Conservation (phyloP, 2,888 invertebrate species). For the Graphium colonna region DNA sequence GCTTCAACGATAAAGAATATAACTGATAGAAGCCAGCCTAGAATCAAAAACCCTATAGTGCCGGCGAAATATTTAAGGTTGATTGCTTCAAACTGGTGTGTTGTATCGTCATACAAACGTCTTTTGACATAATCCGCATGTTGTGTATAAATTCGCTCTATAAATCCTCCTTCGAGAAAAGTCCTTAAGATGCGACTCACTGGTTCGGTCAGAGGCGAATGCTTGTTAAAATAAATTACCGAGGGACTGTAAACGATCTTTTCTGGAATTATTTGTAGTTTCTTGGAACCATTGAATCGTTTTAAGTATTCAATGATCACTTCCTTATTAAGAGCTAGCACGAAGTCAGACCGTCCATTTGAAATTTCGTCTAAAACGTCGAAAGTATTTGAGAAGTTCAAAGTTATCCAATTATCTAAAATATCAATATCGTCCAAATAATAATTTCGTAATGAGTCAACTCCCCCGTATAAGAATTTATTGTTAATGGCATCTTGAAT, state of each 20-base stretch:
- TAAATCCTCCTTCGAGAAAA: conserved; percentile 46
- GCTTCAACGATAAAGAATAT: conserved; percentile 15
- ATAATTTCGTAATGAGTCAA: conserved; percentile 40
- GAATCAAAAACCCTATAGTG: conserved; percentile 11
- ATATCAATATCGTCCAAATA: conserved; percentile 42
- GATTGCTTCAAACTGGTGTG: conserved; percentile 15
- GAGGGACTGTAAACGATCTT: conserved; percentile 53
- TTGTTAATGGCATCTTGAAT: conserved; percentile 39
- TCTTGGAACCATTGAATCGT: conserved; percentile 37
- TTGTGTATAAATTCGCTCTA: conserved; percentile 12
- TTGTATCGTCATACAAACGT: neutral
- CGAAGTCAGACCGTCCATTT: conserved; percentile 42
- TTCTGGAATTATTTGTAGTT: conserved; percentile 48
- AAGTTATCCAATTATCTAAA: conserved; percentile 42
- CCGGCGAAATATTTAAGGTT: conserved; percentile 16
- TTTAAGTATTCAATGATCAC: conserved; percentile 39
- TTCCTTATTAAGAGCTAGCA: conserved; percentile 47
- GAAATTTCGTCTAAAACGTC: conserved; percentile 40
- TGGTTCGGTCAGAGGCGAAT: conserved; percentile 40
- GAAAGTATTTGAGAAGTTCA: conserved; percentile 31
- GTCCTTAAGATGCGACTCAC: conserved; percentile 39
- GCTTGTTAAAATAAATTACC: conserved; percentile 49
- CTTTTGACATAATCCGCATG: conserved; percentile 1
- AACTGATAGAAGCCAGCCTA: conserved; percentile 12
- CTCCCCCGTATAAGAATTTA: conserved; percentile 45